A percentile compares a stretch with the other conserved stretches of the same genome.
Evolutionary conservation across 1,140 invertebrate genomes (phyloP).

Genomic region (Dysdera silvatica): DNA sequence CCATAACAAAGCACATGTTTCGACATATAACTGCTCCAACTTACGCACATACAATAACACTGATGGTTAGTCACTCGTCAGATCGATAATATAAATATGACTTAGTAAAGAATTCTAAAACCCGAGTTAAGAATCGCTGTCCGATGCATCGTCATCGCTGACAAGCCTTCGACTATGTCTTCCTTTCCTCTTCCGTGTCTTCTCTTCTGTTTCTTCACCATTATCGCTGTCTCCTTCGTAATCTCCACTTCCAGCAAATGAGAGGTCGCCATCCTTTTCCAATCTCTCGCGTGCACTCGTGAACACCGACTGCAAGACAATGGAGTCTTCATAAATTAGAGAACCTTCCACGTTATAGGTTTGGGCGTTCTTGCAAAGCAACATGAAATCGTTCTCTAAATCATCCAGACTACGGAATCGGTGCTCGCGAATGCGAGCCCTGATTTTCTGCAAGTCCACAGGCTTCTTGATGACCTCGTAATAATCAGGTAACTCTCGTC

Average conservation of each 20-base stretch:
- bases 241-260: slow-evolving; percentile 34
- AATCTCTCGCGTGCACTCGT: slow-evolving; percentile 62
- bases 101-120: too few species aligned
- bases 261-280: slow-evolving; percentile 49
- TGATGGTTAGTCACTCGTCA: too few species aligned
- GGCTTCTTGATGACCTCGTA: slow-evolving; percentile 95
- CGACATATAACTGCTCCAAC: too few species aligned
- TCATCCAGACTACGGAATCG: slow-evolving; percentile 70
- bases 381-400: slow-evolving; percentile 83
- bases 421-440: slow-evolving; percentile 19
- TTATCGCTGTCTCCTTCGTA: slow-evolving; percentile 18
- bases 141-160: slow-evolving; percentile 1
- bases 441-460: slow-evolving; percentile 88
- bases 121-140: background rate
- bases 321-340: slow-evolving; percentile 90
- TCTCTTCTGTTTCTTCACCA: slow-evolving; percentile 23
- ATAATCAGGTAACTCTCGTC: slow-evolving; percentile 87
- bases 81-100: too few species aligned
- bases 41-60: too few species aligned
- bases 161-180: background rate
- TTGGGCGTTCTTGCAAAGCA: slow-evolving; percentile 91
- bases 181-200: slow-evolving; percentile 9
- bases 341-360: slow-evolving; percentile 94
- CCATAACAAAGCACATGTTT: too few species aligned
- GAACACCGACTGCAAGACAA: slow-evolving; percentile 75